Evolutionary conservation across 2,888 invertebrate genomes (phyloP), one percentile per base, ranked within the genome.

Genomic region (Poecilus cupreus): DNA sequence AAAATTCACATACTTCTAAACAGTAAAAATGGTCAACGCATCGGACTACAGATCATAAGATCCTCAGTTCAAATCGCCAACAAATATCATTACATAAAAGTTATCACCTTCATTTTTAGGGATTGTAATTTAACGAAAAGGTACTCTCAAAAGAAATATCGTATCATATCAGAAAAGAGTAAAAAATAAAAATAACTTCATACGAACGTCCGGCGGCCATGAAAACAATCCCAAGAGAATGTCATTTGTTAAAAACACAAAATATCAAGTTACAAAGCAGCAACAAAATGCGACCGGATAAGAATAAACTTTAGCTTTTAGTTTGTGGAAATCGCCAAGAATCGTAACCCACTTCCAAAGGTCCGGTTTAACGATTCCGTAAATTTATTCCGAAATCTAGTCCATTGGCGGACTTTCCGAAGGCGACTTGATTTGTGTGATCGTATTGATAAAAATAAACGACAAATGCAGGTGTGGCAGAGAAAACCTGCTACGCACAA

Each of bases 321-420:
- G 3, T 46, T 46, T 46, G 46, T 46, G 46, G 46, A 46, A 32
- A 32, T 10, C n/a, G 46, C 13, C 10, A 18, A 51, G 51, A 51
- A 51, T 18, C 18, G 1, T 16, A 46, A 46, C 46, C n/a, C 13
- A 46, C 11, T 11, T 46, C 8, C 1, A 46, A 13, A 4, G 10
- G 2, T 46, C 4, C 46, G 46, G 32, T 32, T 32, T 32, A 5
- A 2, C 32, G 32, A 6, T 32, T 68, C 37, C 6, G 64, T 68
- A 68, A 51, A 68, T 68, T 68, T 68, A 68, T 68, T 39, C 64
- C 32, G 37, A 68, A 68, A 68, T 68, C 37, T 68, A 68, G 64
- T 18, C 37, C 64, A 68, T 68, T 18, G 10, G 13, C 37, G 32
- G 16, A 68, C 37, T 68, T 68, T 68, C 64, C 64, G 64, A 18